phyloP scores from a whole-genome alignment of 2,797 vertebrate species.

The Notamacropus eugenii region DNA sequence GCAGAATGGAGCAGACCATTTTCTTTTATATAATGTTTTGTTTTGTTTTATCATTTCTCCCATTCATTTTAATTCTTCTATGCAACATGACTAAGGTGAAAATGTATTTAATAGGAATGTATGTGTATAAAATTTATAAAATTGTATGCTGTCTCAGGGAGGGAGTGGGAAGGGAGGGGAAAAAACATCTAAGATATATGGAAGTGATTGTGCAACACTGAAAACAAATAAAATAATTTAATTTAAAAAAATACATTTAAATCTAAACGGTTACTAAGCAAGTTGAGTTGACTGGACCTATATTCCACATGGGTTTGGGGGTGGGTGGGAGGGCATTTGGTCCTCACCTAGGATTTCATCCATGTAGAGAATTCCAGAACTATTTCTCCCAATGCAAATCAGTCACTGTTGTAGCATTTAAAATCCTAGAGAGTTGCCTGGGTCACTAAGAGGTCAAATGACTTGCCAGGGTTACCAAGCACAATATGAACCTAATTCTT shows the following conservation, averaged over 20 bases:
- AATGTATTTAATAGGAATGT: too few species aligned
- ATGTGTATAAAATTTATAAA: too few species aligned
- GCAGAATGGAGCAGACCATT: too few species aligned
- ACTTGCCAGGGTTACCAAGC: not conserved
- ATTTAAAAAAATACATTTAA: not conserved
- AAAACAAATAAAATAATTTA: too few species aligned
- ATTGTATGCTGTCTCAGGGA: too few species aligned
- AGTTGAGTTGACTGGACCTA: not conserved
- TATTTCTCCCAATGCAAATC: not conserved
- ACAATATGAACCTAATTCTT: not conserved
- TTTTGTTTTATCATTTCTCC: too few species aligned
- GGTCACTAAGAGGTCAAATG: not conserved
- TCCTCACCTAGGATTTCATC: not conserved
- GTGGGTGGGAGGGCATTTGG: not conserved
- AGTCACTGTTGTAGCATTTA: not conserved
- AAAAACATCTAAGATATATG: too few species aligned
- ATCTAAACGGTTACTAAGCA: not conserved
- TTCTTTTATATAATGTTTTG: too few species aligned
- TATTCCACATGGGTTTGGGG: not conserved
- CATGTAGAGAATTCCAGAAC: not conserved
- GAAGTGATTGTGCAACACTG: too few species aligned
- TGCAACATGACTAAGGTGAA: too few species aligned
- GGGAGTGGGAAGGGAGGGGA: too few species aligned
- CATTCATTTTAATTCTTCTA: too few species aligned
- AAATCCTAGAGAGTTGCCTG: not conserved